Evolutionary conservation across 2,888 invertebrate genomes (phyloP).

Genomic region (Drosophila setosimentum): DNA sequence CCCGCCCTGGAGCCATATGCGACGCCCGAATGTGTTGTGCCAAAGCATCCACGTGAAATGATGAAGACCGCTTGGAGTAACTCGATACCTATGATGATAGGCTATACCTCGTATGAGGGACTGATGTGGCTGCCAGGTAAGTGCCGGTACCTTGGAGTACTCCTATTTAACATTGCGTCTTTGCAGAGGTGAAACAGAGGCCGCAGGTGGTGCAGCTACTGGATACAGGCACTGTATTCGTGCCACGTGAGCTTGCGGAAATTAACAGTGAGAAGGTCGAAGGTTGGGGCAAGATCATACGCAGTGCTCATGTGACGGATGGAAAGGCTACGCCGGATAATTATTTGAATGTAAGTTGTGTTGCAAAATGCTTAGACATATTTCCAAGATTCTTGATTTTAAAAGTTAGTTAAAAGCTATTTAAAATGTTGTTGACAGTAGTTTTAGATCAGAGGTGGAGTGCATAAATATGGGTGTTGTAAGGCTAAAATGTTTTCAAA

Average conservation of each 20-base stretch:
- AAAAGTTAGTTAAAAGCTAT: background rate
- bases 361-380: background rate
- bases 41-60: constrained; percentile 82
- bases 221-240: constrained; percentile 66
- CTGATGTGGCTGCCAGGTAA: constrained; percentile 77
- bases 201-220: constrained; percentile 65
- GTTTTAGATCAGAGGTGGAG: background rate
- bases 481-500: background rate
- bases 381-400: background rate
- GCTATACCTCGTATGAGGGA: constrained; percentile 83
- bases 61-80: constrained; percentile 83
- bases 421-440: background rate
- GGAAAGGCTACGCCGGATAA: constrained; percentile 75
- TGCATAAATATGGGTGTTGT: background rate
- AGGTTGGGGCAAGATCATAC: constrained; percentile 70
- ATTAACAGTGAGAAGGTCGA: constrained; percentile 58
- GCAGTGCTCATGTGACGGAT: constrained; percentile 75
- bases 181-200: constrained; percentile 59
- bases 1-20: constrained; percentile 83
- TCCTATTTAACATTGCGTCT: background rate
- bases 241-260: constrained; percentile 79
- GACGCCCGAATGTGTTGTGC: constrained; percentile 82
- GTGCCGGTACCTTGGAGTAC: background rate
- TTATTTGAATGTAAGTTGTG: constrained; percentile 76
- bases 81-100: constrained; percentile 83